phyloP scores from a whole-genome alignment of 2,797 vertebrate genomes.

The Champsocephalus esox region DNA sequence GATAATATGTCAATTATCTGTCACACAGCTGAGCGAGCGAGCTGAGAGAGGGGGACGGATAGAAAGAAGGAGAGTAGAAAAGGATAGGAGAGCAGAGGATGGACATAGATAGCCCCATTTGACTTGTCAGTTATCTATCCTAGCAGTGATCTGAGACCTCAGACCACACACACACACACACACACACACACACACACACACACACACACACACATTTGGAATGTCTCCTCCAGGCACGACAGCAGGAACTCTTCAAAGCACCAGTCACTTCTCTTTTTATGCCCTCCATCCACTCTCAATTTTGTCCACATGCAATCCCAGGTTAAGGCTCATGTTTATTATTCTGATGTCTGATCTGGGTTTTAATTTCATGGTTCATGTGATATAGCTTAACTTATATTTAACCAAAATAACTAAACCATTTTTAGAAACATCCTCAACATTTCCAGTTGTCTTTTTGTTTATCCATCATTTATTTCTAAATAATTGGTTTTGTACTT shows the following conservation, averaged over 20 bases:
- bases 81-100: constrained; percentile 24
- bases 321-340: constrained; percentile 9
- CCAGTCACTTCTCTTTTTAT: constrained; percentile 34
- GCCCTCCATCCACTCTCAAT: constrained; percentile 11
- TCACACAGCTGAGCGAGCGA: constrained; percentile 52
- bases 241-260: constrained; percentile 64
- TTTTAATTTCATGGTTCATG: background rate
- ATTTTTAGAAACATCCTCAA: too few species aligned
- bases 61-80: background rate
- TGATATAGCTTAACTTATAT: background rate
- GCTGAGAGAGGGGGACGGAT: constrained; percentile 1
- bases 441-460: background rate
- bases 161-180: constrained; percentile 13
- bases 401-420: background rate
- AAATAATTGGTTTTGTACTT: background rate
- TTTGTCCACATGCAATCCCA: constrained; percentile 26
- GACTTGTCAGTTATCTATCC: constrained; percentile 70
- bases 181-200: constrained; percentile 22
- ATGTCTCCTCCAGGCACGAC: constrained; percentile 76
- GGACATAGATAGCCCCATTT: constrained; percentile 57
- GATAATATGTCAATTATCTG: constrained; percentile 76
- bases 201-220: constrained; percentile 38
- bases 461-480: background rate
- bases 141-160: constrained; percentile 37
- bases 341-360: background rate